A percentile compares a stretch with the other conserved stretches of the same genome.
These are phyloP conservation scores for Sphaerodactylus townsendi DNA, from an alignment of 2,113 vertebrate species.

Conservation along the genomic window DNA sequence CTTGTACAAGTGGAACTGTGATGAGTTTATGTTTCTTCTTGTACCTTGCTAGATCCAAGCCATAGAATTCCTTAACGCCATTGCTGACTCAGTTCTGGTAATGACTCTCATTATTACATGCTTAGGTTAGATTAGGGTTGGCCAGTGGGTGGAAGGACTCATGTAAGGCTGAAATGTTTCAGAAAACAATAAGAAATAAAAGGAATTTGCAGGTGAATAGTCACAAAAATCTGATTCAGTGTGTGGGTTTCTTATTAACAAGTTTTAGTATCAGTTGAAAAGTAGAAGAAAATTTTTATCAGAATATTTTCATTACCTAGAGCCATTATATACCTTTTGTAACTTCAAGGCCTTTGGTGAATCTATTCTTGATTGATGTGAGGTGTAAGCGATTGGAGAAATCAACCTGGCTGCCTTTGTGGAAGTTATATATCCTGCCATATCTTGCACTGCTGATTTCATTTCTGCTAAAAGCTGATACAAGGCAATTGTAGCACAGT, in stretches of 20 bases:
- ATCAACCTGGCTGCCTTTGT: slow-evolving; percentile 6
- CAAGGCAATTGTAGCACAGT: background rate
- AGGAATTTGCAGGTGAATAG: slow-evolving; percentile 40
- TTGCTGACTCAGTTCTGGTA: background rate
- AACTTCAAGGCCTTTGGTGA: slow-evolving; percentile 21
- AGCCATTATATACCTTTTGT: slow-evolving; percentile 5
- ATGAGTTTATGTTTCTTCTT: too few species aligned
- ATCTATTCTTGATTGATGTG: background rate
- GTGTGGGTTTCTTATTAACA: slow-evolving; percentile 25
- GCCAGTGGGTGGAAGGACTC: background rate
- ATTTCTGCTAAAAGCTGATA: slow-evolving; percentile 29
- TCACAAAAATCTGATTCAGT: slow-evolving; percentile 46
- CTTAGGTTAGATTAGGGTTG: background rate
- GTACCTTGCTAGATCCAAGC: too few species aligned
- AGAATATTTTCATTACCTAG: background rate
- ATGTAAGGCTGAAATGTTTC: slow-evolving; percentile 1
- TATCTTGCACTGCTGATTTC: slow-evolving; percentile 5
- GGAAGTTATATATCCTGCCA: background rate
- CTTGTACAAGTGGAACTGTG: too few species aligned
- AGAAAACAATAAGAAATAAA: slow-evolving; percentile 36
- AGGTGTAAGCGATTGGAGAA: background rate
- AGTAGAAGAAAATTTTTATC: background rate
- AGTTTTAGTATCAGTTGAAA: slow-evolving; percentile 38
- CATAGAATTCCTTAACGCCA: too few species aligned
- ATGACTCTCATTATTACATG: background rate